phyloP scores from a whole-genome alignment of 2,113 vertebrate species.

The Cairina moschata region DNA sequence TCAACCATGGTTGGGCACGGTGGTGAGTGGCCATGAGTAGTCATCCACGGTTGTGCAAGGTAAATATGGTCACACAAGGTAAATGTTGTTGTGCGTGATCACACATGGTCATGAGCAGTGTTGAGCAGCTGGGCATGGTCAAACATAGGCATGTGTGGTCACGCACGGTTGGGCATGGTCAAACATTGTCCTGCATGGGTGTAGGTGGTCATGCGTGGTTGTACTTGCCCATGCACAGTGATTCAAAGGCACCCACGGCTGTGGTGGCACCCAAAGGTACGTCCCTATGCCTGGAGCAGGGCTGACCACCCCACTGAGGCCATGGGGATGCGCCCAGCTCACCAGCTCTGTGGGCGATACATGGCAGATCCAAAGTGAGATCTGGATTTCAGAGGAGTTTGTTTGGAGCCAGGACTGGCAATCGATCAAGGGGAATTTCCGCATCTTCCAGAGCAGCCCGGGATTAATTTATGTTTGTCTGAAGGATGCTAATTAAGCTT shows the following conservation, averaged over 20 bases:
- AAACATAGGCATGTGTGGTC: background rate
- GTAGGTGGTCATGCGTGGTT: background rate
- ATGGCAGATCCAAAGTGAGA: background rate
- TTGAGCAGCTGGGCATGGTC: too few species aligned
- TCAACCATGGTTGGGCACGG: too few species aligned
- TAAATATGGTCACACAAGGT: too few species aligned
- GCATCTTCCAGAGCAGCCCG: constrained; percentile 34
- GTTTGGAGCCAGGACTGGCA: background rate
- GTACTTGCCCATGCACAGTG: background rate
- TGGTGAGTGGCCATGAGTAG: too few species aligned
- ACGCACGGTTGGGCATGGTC: background rate
- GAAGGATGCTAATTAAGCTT: constrained; percentile 76
- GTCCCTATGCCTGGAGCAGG: background rate
- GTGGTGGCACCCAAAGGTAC: background rate
- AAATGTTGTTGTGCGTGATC: background rate
- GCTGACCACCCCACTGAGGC: rapidly evolving
- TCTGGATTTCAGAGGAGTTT: background rate
- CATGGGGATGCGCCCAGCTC: rapidly evolving
- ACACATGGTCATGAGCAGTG: too few species aligned
- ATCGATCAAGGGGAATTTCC: constrained; percentile 39
- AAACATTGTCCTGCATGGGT: rapidly evolving
- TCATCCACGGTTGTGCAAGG: background rate
- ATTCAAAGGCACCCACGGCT: background rate
- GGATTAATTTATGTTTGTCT: constrained; percentile 76
- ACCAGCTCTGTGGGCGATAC: rapidly evolving